Evolutionary conservation across 2,113 vertebrate genomes (phyloP), one percentile per base, ranked within the genome.

Genomic region (Setophaga coronata): DNA sequence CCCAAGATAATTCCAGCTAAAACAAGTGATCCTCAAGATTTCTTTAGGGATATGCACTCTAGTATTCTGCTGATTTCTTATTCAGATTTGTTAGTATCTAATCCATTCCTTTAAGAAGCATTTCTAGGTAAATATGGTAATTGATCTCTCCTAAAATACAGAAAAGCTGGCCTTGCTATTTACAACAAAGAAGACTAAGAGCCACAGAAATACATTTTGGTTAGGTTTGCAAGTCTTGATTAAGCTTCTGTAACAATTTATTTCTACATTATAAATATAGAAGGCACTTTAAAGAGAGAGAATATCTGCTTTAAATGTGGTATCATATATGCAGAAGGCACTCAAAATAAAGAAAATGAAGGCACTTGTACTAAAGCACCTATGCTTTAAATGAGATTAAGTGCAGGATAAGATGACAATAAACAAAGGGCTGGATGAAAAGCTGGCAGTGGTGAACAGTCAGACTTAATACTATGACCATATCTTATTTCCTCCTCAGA

Each of bases 371-470:
- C 48, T 73, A 65, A 88, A 93, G 85, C 72, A 95, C 86, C 93
- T 96, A 89, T 85, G 60, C 45, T 92, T 84, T 94, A 82, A 92
- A 90, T 90, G 60, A 89, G 82, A 94, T 96, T 97, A 94, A 94
- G 77, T 84, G 69, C 69, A 87, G 82, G 90, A 84, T 96, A 95
- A 89, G 20, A 77, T 66, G 42, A 89, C 93, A 89, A 94, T 93
- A 96, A 96, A 96, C 95, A 96, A 96, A 95, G 72, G 69, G 40
- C 69, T 96, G 87, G 61, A 87, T 96, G 95, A 96, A 96, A 96
- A 82, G 77, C 88, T 96, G 92, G 93, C 96, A 90, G n/a, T 71
- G 65, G 64, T 57, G 80, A 93, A 61, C 69, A 82, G 93, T 65
- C 86, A 82, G 82, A 69, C 82, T 96, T 95, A 83, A 94, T 90